Evolutionary conservation across 2,113 vertebrate species (phyloP).

Genomic region (Rynchops niger): DNA sequence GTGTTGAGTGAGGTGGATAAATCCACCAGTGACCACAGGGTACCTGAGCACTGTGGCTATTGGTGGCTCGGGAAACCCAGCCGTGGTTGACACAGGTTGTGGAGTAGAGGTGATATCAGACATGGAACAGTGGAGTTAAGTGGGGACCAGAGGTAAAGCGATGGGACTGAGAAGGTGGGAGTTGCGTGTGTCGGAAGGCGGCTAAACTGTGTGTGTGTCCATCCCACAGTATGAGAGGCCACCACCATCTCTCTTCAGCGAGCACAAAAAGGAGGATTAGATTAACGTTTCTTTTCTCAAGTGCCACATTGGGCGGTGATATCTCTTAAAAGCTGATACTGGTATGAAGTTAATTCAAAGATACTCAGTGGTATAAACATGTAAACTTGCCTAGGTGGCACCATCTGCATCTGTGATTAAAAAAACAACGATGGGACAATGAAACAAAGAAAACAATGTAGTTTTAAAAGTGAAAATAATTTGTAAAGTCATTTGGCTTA

Average conservation of each 20-base stretch:
- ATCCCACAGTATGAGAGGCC: neutral
- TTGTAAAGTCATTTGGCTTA: neutral
- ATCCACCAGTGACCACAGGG: neutral
- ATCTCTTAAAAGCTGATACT: neutral
- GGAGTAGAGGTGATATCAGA: neutral
- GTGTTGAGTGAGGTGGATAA: neutral
- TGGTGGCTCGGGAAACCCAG: neutral
- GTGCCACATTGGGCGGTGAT: neutral
- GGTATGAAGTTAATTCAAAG: neutral
- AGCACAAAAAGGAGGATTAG: neutral
- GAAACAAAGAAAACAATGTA: neutral
- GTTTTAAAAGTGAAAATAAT: neutral
- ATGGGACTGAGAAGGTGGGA: neutral
- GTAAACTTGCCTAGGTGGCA: neutral
- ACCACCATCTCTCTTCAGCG: neutral
- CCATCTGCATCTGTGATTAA: neutral
- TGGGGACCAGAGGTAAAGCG: neutral
- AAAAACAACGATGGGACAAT: neutral
- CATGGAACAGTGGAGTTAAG: rapidly evolving
- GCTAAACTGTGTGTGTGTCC: neutral
- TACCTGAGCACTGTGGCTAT: rapidly evolving
- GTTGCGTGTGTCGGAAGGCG: neutral
- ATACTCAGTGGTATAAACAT: neutral
- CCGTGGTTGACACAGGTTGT: neutral
- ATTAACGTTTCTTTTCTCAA: neutral